Evolutionary conservation across 2,797 vertebrate species (phyloP), one percentile per base, ranked within the genome.

Genomic region (Gymnoscopelus braueri): DNA sequence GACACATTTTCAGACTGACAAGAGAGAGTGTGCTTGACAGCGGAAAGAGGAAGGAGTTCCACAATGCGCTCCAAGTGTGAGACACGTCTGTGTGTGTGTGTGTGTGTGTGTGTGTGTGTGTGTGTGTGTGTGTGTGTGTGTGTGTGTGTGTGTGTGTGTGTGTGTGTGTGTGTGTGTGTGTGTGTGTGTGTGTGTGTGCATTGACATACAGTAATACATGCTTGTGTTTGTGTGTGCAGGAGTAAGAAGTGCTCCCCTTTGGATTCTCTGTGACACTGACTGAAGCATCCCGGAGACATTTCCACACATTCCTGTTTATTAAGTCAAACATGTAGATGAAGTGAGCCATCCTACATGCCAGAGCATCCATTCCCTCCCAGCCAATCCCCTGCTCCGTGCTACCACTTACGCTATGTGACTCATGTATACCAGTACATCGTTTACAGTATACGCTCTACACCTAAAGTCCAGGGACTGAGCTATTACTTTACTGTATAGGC

Each of bases 1-100:
- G 60, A 75, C 68, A 57, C 66, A 80, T 66, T 10, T 14, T 63
- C 64, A 70, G 78, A 81, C 69, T 85, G 86, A 86, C 84, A 84
- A 52, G 82, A 50, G 19, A 48, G 63, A 75, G 74, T 79, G 80
- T 82, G 69, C 64, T 10, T 48, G 10, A 57, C 54, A n/a, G 39
- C 39, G 39, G 39, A 44, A 44, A 44, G 39, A 44, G 15, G 39
- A 65, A 11, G 24, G 29, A 50, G 55, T 26, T 26, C 24, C 26
- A 26, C 11, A 32, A 24, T 54, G 9, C 5, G 15, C 23, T 15
- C 52, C 7, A 9, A 53, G n/a, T 15, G 35, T 39, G 35, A 5
- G 14, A 53, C 15, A 15, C 14, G 14, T 19, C 19, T 53, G 14
- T 15, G 51, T 15, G n/a, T 53, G 51, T 53, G 14, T 19, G 9